These are phyloP conservation scores for Tachycineta bicolor DNA, from an alignment of 2,113 vertebrate genomes.

Conservation along the genomic window DNA sequence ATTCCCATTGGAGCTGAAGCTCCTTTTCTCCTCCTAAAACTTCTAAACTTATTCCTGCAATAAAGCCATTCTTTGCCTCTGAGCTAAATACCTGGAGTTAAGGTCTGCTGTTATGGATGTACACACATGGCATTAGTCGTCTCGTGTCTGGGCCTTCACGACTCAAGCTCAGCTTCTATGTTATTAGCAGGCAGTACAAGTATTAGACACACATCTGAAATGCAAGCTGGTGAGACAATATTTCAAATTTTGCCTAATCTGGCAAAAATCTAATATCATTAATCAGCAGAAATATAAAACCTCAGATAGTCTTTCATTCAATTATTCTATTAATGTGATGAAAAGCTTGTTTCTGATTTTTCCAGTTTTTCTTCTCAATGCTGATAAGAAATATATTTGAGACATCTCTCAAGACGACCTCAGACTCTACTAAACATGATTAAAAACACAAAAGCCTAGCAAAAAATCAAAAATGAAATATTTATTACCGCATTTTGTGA, in stretches of 20 bases:
- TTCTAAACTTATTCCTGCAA: background rate
- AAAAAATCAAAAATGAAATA: conserved; percentile 99
- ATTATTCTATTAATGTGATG: background rate
- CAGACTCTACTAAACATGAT: conserved; percentile 54
- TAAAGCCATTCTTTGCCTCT: background rate
- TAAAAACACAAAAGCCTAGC: conserved; percentile 94
- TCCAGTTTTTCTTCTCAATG: background rate
- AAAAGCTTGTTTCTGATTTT: conserved; percentile 8
- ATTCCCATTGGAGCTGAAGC: background rate
- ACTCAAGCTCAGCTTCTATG: background rate
- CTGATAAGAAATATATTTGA: background rate
- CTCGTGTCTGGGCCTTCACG: background rate
- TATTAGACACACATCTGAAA: background rate
- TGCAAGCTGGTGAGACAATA: background rate
- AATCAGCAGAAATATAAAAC: conserved; percentile 5
- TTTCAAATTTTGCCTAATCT: background rate
- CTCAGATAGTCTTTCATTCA: background rate
- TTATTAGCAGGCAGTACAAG: background rate
- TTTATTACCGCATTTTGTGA: conserved; percentile 99
- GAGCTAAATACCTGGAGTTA: background rate
- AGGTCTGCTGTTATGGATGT: background rate
- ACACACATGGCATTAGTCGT: background rate
- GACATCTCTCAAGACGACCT: background rate
- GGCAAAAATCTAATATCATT: background rate
- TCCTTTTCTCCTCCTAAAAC: background rate